A percentile compares a stretch with the other conserved stretches of the same genome.
These are phyloP conservation scores for Notoglanidium macrostoma DNA, from an alignment of 2,797 vertebrate genomes.

Conservation along the genomic window DNA sequence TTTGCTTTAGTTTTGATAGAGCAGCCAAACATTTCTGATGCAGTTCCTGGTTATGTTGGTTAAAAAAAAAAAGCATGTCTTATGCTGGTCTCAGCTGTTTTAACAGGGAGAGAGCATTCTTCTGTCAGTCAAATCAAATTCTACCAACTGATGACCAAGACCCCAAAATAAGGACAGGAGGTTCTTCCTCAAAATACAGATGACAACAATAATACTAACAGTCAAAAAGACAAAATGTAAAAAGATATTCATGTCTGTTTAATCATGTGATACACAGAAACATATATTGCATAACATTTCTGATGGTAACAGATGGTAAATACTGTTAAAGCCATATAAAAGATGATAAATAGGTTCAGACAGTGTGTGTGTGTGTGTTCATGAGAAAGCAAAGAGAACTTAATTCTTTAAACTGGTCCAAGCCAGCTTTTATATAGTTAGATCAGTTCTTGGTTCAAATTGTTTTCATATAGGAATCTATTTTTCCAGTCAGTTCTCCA, in stretches of 20 bases:
- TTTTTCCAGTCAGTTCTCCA: constrained; percentile 58
- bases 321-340: background rate
- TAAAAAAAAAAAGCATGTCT: background rate
- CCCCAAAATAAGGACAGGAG: background rate
- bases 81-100: background rate
- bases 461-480: background rate
- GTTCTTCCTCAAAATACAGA: background rate
- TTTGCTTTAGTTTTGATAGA: no score
- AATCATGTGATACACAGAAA: constrained; percentile 11
- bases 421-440: background rate
- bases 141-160: background rate
- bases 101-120: background rate
- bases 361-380: background rate
- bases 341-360: background rate
- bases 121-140: background rate
- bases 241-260: background rate
- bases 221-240: background rate
- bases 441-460: background rate
- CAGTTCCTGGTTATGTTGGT: background rate
- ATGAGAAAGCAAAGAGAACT: background rate
- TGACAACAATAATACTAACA: no score
- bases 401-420: background rate
- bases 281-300: background rate
- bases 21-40: background rate
- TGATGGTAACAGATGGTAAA: background rate